Base-by-base conservation (phyloP, 2,888 invertebrate genomes). In the Drosophila pseudotalamancana region DNA sequence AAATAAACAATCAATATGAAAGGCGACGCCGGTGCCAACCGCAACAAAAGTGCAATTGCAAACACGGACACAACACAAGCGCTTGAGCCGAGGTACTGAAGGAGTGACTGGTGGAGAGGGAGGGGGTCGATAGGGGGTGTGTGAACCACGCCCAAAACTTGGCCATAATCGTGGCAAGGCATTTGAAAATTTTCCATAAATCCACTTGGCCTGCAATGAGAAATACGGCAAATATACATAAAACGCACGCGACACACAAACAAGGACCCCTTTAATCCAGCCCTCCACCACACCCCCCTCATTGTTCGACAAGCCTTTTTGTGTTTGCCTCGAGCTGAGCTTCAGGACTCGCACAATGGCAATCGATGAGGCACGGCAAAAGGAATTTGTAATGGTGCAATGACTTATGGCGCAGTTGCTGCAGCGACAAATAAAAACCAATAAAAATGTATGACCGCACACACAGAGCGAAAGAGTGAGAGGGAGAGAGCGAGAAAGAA, bases 351-450 rank as follows among this genome's bases (percentile, higher is more conserved):
- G 25, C 48, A 74, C 78, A 81, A 77, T 72, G 65, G 71, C 72
- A 78, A 87, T 85, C 85, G 83, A 87, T 85, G 69, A 69, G 62
- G 57, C 39, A 49, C 25, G 35, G 19, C 42, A 79, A 78, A 76
- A 69, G 72, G 72, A 85, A 78, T 87, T 78, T 65, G 54, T 81
- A 79, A 87, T 87, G 82, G 83, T 82, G 77, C 83, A 83, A 85
- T 82, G 87, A 87, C 87, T 78, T 77, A 79, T 76, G 68, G 73
- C 67, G 63, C 46, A 73, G 39, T 74, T 65, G 65, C 60, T 72
- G 75, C 72, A 72, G 70, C 51, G 55, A 60, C 64, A 74, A 72
- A 72, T 72, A 72, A 72, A 72, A 72, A 55, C 75, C 60, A 72
- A 72, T 72, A 72, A 72, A 72, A 72, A 35, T 74, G 34, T 72